Base-by-base conservation (phyloP, 2,797 vertebrate genomes). In the Columba guinea region DNA sequence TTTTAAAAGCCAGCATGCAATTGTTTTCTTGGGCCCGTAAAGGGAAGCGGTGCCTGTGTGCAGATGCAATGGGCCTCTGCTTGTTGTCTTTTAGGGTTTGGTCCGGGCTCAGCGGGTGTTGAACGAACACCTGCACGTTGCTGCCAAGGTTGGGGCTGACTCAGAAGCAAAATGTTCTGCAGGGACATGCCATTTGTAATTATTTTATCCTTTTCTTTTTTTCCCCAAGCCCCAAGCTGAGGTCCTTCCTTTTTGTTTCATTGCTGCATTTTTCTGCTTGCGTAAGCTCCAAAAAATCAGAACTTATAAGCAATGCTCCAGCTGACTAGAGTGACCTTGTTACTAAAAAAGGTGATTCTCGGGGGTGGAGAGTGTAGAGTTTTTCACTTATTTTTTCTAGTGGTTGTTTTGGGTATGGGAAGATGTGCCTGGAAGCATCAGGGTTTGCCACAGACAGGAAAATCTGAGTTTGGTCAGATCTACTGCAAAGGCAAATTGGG, bases 131-230 rank as follows among this genome's bases (percentile, higher is more conserved):
- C 94, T 94, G 94, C 84, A 19, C 41, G 26, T 74, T 20, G 55
- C 71, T 89, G 92, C 84, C 87, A 46, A 64, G 51, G 55, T 75
- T 64, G 79, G 22, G 55, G 75, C 75, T 96, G 94, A 93, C 87
- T 93, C 93, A 92, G 76, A 92, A 78, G 16, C 4, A 1, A 17
- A 69, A n/a, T 24, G 64, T 63, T 90, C 93, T 96, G 94, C 82
- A 93, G 92, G 65, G 73, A 89, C 79, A 37, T 58, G 94, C 71
- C 55, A 26, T 30, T 56, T 91, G 60, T 84, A 62, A 81, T 86
- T 84, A 63, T 69, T 90, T 76, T 69, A 70, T 84, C 13, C n/a
- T 9, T 63, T 20, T 58, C 65, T 63, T 69, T 69, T 35, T 34
- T 30, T 53, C 18, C 59, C 59, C 70, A 55, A 81, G 48, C 14